Base-by-base conservation (phyloP, 2,113 vertebrate species). In the Peromyscus polionotus region DNA sequence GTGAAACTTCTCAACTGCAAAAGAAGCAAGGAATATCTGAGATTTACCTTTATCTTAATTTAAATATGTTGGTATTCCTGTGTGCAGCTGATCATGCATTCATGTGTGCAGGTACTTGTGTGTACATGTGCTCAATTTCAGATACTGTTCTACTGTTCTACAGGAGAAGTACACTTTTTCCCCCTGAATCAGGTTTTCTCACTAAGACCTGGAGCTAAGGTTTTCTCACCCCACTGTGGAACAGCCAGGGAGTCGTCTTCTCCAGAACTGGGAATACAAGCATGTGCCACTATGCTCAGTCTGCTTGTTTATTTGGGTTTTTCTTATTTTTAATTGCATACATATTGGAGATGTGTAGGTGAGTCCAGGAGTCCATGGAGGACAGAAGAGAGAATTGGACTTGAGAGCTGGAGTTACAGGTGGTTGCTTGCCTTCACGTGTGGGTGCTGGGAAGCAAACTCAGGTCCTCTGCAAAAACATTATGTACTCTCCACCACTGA, bases 21-120 rank as follows among this genome's bases (percentile, higher is more conserved):
- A 88, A 95, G 77, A 90, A 87, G 22, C 42, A 76, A 88, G 92
- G n/a, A 89, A 54, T 81, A 54, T 36, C 63, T 91, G 79, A 72
- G 36, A 36, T 48, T 28, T 57, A 80, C 24, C 39, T 90, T 80
- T 96, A 86, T 95, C 84, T 95, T 65, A 54, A 90, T 88, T 73
- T 76, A 93, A 28, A n/a, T 73, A 81, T 85, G 26, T 45, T 0
- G 17, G 7, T 45, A 57, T 31, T 84, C 36, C 3, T 61, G 59
- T 63, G 84, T 36, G 42, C 61, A 33, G 61, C 4, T 33, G 83
- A 20, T 73, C n/a, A 7, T 26, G 57, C 39, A 61, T 11, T 70
- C 13, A 2, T 3, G 26, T 63, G 63, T 36, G 19, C 63, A 42
- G 59, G 12, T 31, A n/a, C 13, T 24, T 10, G 7, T 17, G 59